Percentiles rank a stretch among this genome's conserved stretches.
Evolutionary conservation across 2,888 invertebrate species (phyloP).

Genomic region (Zhuqinia jingwanae): DNA sequence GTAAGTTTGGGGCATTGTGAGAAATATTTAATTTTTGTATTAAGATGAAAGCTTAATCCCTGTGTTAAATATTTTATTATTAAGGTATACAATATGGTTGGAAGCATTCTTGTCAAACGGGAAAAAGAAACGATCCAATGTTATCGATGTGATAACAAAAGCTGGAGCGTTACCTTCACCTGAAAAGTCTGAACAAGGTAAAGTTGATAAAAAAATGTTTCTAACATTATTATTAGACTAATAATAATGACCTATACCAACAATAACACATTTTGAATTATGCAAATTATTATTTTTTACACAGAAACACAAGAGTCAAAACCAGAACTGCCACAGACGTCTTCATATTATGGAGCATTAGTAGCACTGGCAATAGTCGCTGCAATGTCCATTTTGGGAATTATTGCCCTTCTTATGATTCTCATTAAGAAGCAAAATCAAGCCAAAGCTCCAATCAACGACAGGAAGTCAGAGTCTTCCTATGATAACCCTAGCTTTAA

Average conservation of each 20-base stretch:
- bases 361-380: slow-evolving; percentile 94
- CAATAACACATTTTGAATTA: too few relatives aligned
- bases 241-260: not conserved
- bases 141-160: slow-evolving; percentile 92
- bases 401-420: slow-evolving; percentile 89
- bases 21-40: not conserved
- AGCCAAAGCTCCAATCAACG: slow-evolving; percentile 90
- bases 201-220: too few relatives aligned
- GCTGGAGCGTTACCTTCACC: slow-evolving; percentile 84
- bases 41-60: not conserved
- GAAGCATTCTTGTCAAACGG: slow-evolving; percentile 95
- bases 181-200: slow-evolving; percentile 83
- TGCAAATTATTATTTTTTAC: slow-evolving; percentile 5
- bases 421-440: slow-evolving; percentile 87
- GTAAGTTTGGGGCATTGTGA: slow-evolving; percentile 78
- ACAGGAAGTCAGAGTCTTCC: slow-evolving; percentile 91
- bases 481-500: slow-evolving; percentile 97
- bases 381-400: slow-evolving; percentile 90
- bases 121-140: slow-evolving; percentile 93
- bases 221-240: too few relatives aligned
- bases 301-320: slow-evolving; percentile 65
- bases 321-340: slow-evolving; percentile 81
- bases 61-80: not conserved
- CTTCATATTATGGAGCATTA: slow-evolving; percentile 93
- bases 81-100: slow-evolving; percentile 92